Evolutionary conservation across 2,888 invertebrate species (phyloP).

Genomic region (Eubasilissa splendida): DNA sequence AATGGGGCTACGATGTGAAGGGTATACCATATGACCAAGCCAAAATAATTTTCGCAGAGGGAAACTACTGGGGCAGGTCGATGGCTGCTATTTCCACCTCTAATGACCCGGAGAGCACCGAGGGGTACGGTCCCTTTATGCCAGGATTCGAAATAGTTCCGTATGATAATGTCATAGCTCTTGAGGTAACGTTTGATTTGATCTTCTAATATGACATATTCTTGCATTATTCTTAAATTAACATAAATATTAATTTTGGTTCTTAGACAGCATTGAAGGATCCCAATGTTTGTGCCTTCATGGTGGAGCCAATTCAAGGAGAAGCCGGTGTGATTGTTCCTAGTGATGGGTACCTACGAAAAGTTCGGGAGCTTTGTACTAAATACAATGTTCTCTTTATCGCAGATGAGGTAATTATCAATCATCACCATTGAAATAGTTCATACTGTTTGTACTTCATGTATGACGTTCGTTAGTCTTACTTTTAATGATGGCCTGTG

Average conservation of each 20-base stretch:
- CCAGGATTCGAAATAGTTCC: conserved; percentile 83
- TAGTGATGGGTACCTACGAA: conserved; percentile 79
- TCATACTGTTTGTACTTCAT: no score
- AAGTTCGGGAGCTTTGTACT: conserved; percentile 80
- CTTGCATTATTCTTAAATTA: no score
- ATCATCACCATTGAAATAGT: no score
- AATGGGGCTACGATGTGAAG: conserved; percentile 87
- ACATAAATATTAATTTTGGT: not conserved
- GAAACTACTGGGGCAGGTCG: conserved; percentile 90
- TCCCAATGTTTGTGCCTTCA: conserved; percentile 83
- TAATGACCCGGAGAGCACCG: conserved; percentile 80
- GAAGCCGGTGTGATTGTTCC: conserved; percentile 89
- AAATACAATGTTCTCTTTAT: conserved; percentile 87
- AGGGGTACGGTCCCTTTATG: conserved; percentile 85
- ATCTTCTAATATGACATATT: no score
- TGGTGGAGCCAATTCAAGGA: conserved; percentile 92
- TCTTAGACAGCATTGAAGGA: conserved; percentile 73
- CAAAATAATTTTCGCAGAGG: conserved; percentile 81
- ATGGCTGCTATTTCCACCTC: conserved; percentile 85
- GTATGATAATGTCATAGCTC: conserved; percentile 79
- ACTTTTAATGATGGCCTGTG: no score
- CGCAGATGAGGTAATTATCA: conserved; percentile 80
- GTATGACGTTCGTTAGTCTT: no score
- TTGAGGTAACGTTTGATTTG: conserved; percentile 72
- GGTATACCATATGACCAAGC: conserved; percentile 79